phyloP scores from a whole-genome alignment of 2,888 invertebrate genomes.

The Chloroclystis v-ata region DNA sequence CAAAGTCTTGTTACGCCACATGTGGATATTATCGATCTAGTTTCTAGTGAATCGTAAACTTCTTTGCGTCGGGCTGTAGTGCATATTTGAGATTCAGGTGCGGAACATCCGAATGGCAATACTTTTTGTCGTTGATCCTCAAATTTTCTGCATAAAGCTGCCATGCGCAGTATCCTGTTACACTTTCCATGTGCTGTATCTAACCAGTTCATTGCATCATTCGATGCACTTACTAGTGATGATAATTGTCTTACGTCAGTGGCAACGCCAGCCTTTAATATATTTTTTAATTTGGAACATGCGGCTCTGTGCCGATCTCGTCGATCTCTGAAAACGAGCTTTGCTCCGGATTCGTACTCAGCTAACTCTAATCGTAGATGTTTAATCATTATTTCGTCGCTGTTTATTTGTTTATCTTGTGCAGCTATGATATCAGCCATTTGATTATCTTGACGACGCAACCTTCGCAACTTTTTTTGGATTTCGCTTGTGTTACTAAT shows the following conservation, averaged over 20 bases:
- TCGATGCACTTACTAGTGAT: conserved; percentile 54
- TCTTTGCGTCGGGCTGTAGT: conserved; percentile 39
- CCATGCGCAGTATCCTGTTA: conserved; percentile 70
- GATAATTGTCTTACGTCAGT: conserved; percentile 51
- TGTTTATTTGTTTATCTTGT: conserved; percentile 64
- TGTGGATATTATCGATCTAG: conserved; percentile 51
- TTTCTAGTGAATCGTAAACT: conserved; percentile 44
- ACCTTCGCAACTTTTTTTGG: conserved; percentile 60
- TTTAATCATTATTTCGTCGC: conserved; percentile 54
- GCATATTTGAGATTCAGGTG: conserved; percentile 46
- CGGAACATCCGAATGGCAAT: conserved; percentile 51
- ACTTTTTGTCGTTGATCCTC: conserved; percentile 77
- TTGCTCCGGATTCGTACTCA: conserved; percentile 67
- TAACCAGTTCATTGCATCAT: conserved; percentile 60
- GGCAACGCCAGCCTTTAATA: conserved; percentile 44
- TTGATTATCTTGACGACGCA: conserved; percentile 61
- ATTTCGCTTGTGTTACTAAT: conserved; percentile 59
- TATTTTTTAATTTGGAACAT: conserved; percentile 50
- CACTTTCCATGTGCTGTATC: conserved; percentile 62
- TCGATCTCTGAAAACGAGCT: conserved; percentile 63
- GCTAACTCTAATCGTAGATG: conserved; percentile 53
- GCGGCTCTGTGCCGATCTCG: conserved; percentile 62
- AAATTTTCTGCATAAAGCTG: conserved; percentile 74
- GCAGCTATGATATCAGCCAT: conserved; percentile 69
- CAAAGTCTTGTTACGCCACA: conserved; percentile 60